These are phyloP conservation scores for Choreutis nemorana DNA, from an alignment of 2,888 invertebrate genomes.

Conservation along the genomic window DNA sequence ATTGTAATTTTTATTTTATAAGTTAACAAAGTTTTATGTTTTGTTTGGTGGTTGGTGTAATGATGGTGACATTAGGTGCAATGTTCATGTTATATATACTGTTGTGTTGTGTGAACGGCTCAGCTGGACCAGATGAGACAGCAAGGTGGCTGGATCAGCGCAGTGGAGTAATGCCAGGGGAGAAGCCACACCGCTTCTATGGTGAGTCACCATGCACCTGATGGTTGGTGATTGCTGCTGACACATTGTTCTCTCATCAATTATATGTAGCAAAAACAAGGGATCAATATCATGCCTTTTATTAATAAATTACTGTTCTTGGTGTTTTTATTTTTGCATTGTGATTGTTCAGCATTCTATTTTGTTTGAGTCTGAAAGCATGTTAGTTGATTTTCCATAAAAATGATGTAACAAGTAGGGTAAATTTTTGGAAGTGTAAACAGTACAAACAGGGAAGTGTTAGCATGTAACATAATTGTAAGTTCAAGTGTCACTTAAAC, in stretches of 20 bases:
- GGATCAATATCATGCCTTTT: too few relatives aligned
- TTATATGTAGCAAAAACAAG: too few relatives aligned
- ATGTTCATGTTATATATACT: constrained; percentile 67
- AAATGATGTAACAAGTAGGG: not conserved
- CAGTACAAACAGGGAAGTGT: too few relatives aligned
- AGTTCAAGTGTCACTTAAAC: too few relatives aligned
- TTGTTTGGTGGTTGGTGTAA: constrained; percentile 58
- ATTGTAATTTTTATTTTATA: constrained; percentile 21
- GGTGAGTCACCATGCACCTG: constrained; percentile 35
- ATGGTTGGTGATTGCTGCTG: not conserved
- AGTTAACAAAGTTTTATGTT: constrained; percentile 53
- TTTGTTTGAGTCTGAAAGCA: not conserved
- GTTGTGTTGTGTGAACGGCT: constrained; percentile 62
- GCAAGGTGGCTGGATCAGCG: constrained; percentile 57
- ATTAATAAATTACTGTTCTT: not conserved
- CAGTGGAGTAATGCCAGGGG: constrained; percentile 33
- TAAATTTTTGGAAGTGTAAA: too few relatives aligned
- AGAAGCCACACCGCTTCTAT: constrained; percentile 59
- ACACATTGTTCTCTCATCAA: not conserved
- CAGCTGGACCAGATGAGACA: constrained; percentile 62
- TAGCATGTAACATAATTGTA: too few relatives aligned
- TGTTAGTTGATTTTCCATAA: not conserved
- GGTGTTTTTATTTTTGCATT: not conserved
- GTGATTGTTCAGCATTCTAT: not conserved
- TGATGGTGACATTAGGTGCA: constrained; percentile 56